Evolutionary conservation across 2,113 vertebrate species (phyloP).

Genomic region (Ophiodon elongatus): DNA sequence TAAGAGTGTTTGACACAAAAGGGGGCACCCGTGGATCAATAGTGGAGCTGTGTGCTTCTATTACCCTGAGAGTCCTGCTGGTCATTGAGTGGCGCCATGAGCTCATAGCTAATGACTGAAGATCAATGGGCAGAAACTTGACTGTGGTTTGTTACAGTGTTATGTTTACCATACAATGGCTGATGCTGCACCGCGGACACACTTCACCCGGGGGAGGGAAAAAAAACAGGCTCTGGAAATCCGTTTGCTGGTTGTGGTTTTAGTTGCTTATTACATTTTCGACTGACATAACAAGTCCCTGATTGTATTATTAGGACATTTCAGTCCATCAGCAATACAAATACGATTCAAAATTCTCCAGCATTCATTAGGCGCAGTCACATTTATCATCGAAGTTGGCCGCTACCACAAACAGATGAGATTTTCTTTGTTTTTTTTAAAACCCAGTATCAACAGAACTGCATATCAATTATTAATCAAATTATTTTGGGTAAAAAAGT

Average conservation of each 20-base stretch:
- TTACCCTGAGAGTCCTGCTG: conserved; percentile 77
- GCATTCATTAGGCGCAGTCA: conserved; percentile 24
- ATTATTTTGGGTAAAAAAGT: not conserved
- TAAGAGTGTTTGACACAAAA: conserved; percentile 78
- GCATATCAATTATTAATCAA: not conserved
- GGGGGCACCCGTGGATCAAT: conserved; percentile 73
- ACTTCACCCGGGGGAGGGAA: conserved; percentile 56
- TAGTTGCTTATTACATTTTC: conserved; percentile 61
- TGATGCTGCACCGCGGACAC: conserved; percentile 70
- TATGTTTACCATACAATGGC: conserved; percentile 75
- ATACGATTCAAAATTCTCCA: conserved; percentile 36
- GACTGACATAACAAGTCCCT: conserved; percentile 48
- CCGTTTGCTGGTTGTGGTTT: conserved; percentile 55
- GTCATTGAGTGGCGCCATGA: conserved; percentile 81
- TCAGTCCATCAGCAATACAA: conserved; percentile 14
- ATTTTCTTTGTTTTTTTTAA: not conserved
- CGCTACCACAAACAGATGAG: not conserved
- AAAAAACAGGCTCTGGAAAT: conserved; percentile 55
- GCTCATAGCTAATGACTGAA: conserved; percentile 85
- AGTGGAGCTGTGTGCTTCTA: conserved; percentile 70
- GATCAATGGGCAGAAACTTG: conserved; percentile 82
- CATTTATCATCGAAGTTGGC: conserved; percentile 1
- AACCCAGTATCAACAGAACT: not conserved
- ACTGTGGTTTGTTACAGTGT: conserved; percentile 81
- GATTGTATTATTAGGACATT: conserved; percentile 43